Evolutionary conservation across 2,113 vertebrate species (phyloP).

Genomic region (Lophochroa leadbeateri): DNA sequence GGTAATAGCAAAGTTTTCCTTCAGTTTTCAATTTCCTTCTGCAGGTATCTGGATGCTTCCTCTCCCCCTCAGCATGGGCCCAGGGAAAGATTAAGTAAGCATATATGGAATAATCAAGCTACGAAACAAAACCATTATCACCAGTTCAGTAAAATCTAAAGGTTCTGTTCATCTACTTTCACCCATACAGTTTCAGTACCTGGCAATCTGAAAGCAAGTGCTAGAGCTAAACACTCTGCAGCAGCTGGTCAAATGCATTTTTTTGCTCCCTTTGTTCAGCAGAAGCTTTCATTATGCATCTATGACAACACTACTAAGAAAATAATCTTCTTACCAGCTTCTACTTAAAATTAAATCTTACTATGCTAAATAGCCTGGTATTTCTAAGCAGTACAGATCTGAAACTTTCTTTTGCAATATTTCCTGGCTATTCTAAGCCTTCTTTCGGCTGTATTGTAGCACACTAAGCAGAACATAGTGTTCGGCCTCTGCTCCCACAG

Average conservation of each 20-base stretch:
- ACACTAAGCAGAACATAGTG: no score
- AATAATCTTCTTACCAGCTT: background rate
- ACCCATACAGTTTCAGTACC: background rate
- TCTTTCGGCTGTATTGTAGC: no score
- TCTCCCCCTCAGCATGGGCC: fast-evolving
- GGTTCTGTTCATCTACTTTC: background rate
- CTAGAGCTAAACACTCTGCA: background rate
- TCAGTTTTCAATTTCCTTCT: background rate
- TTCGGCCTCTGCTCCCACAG: no score
- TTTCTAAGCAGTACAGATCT: background rate
- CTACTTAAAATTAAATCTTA: background rate
- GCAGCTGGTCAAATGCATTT: background rate
- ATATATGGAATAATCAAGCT: background rate
- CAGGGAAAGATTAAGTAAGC: background rate
- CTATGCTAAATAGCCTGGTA: background rate
- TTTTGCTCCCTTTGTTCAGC: background rate
- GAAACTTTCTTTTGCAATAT: background rate
- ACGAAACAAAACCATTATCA: background rate
- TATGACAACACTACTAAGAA: background rate
- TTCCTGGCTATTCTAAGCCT: background rate
- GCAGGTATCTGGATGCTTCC: background rate
- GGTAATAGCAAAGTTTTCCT: background rate
- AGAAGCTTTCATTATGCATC: background rate
- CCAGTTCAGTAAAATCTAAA: background rate
- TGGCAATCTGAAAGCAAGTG: background rate